Conservation (phyloP, 2,888 invertebrate genomes). For the Agrotis segetum region DNA sequence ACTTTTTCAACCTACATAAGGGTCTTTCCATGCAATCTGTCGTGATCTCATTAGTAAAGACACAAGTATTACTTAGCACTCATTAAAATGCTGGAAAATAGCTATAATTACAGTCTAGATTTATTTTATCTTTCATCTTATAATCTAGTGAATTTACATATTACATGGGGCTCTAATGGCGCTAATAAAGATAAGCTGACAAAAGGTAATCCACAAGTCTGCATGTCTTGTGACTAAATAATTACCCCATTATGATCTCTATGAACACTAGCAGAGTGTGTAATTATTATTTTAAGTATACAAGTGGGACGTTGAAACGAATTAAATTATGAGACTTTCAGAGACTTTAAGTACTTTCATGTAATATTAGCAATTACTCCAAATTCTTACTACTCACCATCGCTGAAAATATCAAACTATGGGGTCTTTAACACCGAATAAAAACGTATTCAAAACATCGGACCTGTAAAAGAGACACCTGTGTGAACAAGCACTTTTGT, state of each 20-base stretch:
- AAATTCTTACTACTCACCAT: too few species aligned
- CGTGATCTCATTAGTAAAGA: background rate
- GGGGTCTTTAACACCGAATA: too few species aligned
- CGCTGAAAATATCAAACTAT: background rate
- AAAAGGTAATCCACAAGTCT: conserved; percentile 22
- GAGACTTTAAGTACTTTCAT: too few species aligned
- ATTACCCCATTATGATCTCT: background rate
- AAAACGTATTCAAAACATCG: too few species aligned
- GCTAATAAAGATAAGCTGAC: conserved; percentile 25
- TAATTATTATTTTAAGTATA: background rate
- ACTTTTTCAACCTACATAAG: too few species aligned
- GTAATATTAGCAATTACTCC: too few species aligned
- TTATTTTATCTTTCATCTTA: conserved; percentile 40
- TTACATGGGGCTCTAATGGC: conserved; percentile 26
- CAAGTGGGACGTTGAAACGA: too few species aligned
- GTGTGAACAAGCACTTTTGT: too few species aligned
- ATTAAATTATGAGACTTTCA: too few species aligned
- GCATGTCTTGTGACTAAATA: conserved; percentile 3
- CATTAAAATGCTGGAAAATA: conserved; percentile 27
- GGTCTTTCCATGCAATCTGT: background rate
- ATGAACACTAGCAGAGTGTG: background rate
- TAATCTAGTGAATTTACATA: conserved; percentile 43
- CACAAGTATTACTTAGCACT: conserved; percentile 20
- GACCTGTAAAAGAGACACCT: too few species aligned
- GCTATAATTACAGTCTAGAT: conserved; percentile 23